phyloP scores from a whole-genome alignment of 2,113 vertebrate species.

The Steatornis caripensis region DNA sequence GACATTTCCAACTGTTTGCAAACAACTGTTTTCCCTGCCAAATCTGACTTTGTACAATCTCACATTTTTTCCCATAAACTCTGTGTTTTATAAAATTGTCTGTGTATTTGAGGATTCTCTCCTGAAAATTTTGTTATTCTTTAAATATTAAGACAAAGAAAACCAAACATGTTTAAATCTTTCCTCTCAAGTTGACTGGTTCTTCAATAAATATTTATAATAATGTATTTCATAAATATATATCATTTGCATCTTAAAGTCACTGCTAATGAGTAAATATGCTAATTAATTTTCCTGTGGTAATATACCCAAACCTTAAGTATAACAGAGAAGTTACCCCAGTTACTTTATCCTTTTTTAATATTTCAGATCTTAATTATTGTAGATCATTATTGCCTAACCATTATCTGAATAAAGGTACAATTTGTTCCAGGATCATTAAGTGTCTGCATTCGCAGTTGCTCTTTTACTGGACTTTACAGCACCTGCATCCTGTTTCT shows the following conservation, averaged over 20 bases:
- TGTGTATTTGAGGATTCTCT: neutral
- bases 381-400: neutral
- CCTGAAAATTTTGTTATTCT: neutral
- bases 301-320: neutral
- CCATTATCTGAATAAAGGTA: neutral
- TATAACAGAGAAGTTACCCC: neutral
- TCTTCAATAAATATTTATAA: neutral
- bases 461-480: neutral
- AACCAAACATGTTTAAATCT: neutral
- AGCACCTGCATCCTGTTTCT: neutral
- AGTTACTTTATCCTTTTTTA: neutral
- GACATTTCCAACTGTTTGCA: neutral
- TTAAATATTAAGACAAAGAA: neutral
- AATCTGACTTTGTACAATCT: neutral
- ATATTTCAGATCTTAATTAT: neutral
- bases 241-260: neutral
- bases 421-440: neutral
- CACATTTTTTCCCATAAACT: neutral
- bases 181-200: neutral
- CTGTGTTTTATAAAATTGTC: neutral
- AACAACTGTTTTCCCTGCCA: neutral
- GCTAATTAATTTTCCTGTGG: neutral
- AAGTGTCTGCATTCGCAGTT: neutral
- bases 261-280: neutral
- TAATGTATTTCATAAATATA: neutral